Base-by-base conservation (phyloP, 2,113 vertebrate species). In the Mirounga angustirostris region DNA sequence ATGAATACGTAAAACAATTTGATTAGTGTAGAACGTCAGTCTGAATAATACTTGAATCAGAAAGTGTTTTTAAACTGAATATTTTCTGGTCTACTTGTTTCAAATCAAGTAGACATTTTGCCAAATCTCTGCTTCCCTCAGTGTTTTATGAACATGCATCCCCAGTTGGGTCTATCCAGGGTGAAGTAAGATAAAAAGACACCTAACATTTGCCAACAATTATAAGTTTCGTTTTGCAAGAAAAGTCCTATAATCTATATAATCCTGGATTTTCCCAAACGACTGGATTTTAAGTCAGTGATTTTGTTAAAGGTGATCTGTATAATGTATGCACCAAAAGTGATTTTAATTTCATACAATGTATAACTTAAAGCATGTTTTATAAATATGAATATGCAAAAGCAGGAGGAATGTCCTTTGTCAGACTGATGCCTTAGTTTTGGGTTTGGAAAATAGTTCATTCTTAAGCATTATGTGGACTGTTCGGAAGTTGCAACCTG, bases 1-100 rank as follows among this genome's bases (percentile, higher is more conserved):
- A 96, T 89, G 69, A 95, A 92, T 67, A 88, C 87, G 94, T 89
- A 43, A 82, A 83, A 90, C 69, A 96, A 96, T 97, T 92, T 89
- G 52, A 95, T 94, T 92, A 92, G 73, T 56, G 74, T 61, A 65
- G 54, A 90, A 94, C 97, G 69, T 89, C 73, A 76, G 84, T 84
- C 73, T 97, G 90, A 87, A 81, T 78, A 96, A 96, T 97, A 95
- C 33, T 93, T 93, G 80, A 80, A 88, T 95, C 58, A 54, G 84
- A 89, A 95, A 93, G 43, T 52, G 28, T 85, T 92, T 93, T 96
- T 30, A 83, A 95, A 94, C 19, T 94, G 79, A 92, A 84, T 98
- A 9, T 90, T 96, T 98, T 93, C 83, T 96, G 92, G 83, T 76
- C 97, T 89, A 33, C 67, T 97, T 94, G 43, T 58, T 95, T 97